Conservation (phyloP, 2,113 vertebrate genomes). For the Muntiacus reevesi region DNA sequence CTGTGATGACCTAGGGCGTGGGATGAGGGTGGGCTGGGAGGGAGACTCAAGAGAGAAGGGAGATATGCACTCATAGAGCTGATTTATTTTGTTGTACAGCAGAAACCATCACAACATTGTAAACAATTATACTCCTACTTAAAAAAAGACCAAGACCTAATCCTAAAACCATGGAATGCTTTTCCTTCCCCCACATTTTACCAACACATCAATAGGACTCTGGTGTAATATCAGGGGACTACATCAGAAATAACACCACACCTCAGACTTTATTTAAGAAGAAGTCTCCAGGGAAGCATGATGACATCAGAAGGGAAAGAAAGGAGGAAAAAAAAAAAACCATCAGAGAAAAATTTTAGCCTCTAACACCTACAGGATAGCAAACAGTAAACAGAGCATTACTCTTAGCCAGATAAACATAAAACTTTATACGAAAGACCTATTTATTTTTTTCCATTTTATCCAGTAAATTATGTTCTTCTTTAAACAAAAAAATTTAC, state of each 20-base stretch:
- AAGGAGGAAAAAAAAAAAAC: neutral
- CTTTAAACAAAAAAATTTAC: neutral
- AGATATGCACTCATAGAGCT: too few species aligned
- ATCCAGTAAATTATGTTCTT: neutral
- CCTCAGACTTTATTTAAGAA: neutral
- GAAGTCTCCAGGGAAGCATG: neutral
- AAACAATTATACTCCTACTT: too few species aligned
- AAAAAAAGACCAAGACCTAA: too few species aligned
- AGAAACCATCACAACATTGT: too few species aligned
- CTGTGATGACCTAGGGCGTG: too few species aligned
- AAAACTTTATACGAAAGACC: neutral
- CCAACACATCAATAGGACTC: neutral
- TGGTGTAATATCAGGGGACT: neutral
- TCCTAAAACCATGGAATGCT: neutral
- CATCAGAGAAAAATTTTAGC: neutral
- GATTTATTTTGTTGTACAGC: too few species aligned
- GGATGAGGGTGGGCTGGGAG: too few species aligned
- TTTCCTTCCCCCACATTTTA: neutral
- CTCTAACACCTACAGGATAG: neutral
- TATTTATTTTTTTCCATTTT: neutral
- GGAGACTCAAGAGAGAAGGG: too few species aligned
- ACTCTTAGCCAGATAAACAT: neutral
- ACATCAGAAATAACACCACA: neutral
- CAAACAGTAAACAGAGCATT: neutral
- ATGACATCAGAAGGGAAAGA: neutral